A percentile compares a stretch with the other conserved stretches of the same genome.
These are phyloP conservation scores for Oryzias javanicus DNA, from an alignment of 2,113 vertebrate genomes.

Conservation along the genomic window DNA sequence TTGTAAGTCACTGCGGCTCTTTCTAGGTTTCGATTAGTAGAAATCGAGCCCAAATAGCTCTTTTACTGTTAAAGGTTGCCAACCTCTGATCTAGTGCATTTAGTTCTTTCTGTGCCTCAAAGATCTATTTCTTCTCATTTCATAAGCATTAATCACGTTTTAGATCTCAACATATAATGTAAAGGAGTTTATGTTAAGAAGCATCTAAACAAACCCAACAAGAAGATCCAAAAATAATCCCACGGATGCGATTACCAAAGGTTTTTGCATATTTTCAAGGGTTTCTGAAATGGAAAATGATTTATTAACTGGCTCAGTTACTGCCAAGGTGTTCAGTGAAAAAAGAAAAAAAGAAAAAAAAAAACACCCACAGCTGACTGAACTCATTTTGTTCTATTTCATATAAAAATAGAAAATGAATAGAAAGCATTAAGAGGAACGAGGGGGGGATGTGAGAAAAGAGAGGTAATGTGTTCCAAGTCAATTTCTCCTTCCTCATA, in stretches of 20 bases:
- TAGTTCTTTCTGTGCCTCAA: too few species aligned
- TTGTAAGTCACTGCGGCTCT: too few species aligned
- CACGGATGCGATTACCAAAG: neutral
- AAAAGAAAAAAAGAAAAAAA: conserved; percentile 8
- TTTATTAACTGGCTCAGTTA: neutral
- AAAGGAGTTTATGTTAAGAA: too few species aligned
- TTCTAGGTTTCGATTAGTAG: too few species aligned
- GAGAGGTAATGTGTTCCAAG: conserved; percentile 53
- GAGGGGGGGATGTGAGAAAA: conserved; percentile 4
- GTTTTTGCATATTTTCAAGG: neutral
- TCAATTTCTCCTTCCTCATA: conserved; percentile 66
- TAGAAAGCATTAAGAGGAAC: conserved; percentile 8
- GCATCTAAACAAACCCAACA: neutral
- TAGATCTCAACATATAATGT: too few species aligned
- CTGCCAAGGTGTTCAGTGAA: conserved; percentile 15
- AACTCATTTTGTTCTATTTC: conserved; percentile 6
- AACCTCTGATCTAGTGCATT: too few species aligned
- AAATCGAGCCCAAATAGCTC: too few species aligned
- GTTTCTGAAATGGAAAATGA: neutral
- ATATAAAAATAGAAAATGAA: conserved; percentile 34
- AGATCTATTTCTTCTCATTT: too few species aligned
- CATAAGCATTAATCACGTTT: too few species aligned
- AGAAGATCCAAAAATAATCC: neutral
- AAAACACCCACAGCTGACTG: conserved; percentile 13
- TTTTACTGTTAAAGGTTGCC: too few species aligned